Evolutionary conservation across 2,888 invertebrate genomes (phyloP).

Genomic region (Drosophila fulvimacula): DNA sequence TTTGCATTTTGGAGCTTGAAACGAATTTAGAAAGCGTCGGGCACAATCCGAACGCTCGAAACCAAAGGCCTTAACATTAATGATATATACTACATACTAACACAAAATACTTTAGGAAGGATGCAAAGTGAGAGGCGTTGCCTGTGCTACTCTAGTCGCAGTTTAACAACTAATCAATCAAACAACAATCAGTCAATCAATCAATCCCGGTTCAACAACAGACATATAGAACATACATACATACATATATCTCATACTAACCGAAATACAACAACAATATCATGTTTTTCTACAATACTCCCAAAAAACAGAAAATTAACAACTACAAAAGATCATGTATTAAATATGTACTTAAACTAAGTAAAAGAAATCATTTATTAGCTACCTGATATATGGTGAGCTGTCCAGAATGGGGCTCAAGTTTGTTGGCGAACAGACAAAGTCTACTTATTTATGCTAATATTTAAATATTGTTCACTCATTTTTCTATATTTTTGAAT

Average conservation of each 20-base stretch:
- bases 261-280: constrained; percentile 34
- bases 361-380: constrained; percentile 38
- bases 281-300: constrained; percentile 41
- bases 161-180: constrained; percentile 42
- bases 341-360: constrained; percentile 71
- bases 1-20: constrained; percentile 82
- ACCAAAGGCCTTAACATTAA: constrained; percentile 76
- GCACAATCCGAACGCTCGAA: constrained; percentile 63
- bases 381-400: constrained; percentile 32
- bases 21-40: constrained; percentile 76
- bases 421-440: constrained; percentile 45
- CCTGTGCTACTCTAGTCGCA: constrained; percentile 66
- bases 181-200: constrained; percentile 41
- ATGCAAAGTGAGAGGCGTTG: constrained; percentile 50
- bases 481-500: constrained; percentile 62
- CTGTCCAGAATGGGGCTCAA: constrained; percentile 32
- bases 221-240: constrained; percentile 32
- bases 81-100: constrained; percentile 67
- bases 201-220: constrained; percentile 50
- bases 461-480: constrained; percentile 55
- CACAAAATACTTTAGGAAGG: constrained; percentile 66
- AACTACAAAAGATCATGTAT: constrained; percentile 64
- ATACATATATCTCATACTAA: constrained; percentile 58
- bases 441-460: constrained; percentile 40
- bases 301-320: constrained; percentile 29